Evolutionary conservation across 2,797 vertebrate species (phyloP).

Genomic region (Hyperoplus immaculatus): DNA sequence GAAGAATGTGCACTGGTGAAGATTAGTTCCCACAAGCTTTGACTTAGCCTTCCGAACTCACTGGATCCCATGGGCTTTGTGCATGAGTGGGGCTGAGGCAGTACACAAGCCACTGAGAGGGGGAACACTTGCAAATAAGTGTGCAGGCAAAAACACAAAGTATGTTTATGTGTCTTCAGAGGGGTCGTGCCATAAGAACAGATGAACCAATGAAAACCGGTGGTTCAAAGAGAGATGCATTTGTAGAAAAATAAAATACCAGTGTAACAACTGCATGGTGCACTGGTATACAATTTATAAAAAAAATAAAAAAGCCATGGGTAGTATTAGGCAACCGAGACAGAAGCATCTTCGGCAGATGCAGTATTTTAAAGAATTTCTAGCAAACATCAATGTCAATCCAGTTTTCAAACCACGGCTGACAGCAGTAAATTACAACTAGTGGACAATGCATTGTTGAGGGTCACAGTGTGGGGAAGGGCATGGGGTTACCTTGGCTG

Average conservation of each 20-base stretch:
- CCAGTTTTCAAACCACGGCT: neutral
- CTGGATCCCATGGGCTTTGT: constrained; percentile 64
- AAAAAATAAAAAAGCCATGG: too few relatives aligned
- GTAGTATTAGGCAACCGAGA: neutral
- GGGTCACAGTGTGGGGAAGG: constrained; percentile 2
- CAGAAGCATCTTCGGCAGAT: neutral
- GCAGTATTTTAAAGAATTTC: neutral
- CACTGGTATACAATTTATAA: too few relatives aligned
- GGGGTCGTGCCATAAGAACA: neutral
- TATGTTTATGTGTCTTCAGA: constrained; percentile 9
- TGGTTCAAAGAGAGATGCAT: neutral
- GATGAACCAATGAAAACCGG: neutral
- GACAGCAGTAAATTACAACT: constrained; percentile 4
- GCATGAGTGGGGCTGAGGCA: constrained; percentile 47
- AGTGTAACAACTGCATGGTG: neutral
- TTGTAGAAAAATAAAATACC: neutral
- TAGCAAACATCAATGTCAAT: constrained; percentile 7
- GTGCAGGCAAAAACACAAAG: constrained; percentile 7
- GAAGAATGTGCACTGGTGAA: constrained; percentile 69
- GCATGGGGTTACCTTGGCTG: neutral
- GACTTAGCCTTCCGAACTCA: constrained; percentile 75
- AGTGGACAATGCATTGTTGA: neutral
- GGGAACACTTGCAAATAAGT: constrained; percentile 52
- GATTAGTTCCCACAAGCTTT: constrained; percentile 84
- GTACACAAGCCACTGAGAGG: constrained; percentile 40